Evolutionary conservation across 2,113 vertebrate species (phyloP).

Genomic region (Crotalus helleri): DNA sequence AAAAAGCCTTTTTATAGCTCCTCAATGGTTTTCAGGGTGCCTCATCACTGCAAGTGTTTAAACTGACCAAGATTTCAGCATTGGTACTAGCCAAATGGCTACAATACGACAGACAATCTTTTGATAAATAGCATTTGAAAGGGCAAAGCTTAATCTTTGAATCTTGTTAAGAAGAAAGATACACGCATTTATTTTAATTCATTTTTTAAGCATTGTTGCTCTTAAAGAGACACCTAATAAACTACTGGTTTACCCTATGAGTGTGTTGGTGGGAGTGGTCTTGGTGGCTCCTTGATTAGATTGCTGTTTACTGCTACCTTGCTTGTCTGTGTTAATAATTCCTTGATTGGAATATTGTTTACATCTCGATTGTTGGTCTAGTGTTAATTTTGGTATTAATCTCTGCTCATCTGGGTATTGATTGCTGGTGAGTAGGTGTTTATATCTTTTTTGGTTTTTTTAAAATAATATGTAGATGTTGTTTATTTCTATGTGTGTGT

Average conservation of each 20-base stretch:
- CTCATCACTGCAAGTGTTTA: not conserved
- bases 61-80: not conserved
- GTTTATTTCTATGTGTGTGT: too few species aligned
- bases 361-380: too few species aligned
- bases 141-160: not conserved
- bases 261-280: not conserved
- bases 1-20: not conserved
- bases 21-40: not conserved
- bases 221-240: not conserved
- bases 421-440: too few species aligned
- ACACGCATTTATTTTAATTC: not conserved
- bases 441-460: too few species aligned
- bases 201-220: not conserved
- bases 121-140: not conserved
- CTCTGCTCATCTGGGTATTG: too few species aligned
- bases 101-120: not conserved
- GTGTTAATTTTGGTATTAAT: too few species aligned
- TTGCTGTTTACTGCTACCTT: too few species aligned
- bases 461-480: too few species aligned
- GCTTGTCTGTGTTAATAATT: too few species aligned
- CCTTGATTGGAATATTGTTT: too few species aligned
- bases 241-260: not conserved
- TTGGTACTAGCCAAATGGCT: not conserved
- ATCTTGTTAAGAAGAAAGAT: not conserved
- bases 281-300: not conserved